phyloP scores from a whole-genome alignment of 1,140 invertebrate species.

The Latrodectus geometricus region DNA sequence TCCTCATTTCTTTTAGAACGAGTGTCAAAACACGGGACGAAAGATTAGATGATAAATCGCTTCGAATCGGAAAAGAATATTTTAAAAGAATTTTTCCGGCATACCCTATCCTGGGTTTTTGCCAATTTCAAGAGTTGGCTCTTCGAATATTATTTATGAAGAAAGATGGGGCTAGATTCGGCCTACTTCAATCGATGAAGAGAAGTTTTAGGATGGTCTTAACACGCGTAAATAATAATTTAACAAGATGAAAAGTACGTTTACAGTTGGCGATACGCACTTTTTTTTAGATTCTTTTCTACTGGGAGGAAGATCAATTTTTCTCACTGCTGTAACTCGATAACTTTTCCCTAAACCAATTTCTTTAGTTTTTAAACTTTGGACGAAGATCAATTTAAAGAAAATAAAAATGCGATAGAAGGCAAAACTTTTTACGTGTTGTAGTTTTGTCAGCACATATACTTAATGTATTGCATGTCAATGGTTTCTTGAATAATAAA shows the following conservation, averaged over 20 bases:
- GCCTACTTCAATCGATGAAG: not conserved
- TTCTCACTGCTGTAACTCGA: not conserved
- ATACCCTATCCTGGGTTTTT: not conserved
- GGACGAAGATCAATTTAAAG: not conserved
- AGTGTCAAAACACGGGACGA: constrained; percentile 39
- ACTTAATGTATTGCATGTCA: no score
- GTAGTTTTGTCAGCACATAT: not conserved
- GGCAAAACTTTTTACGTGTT: not conserved
- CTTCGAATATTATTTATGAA: constrained; percentile 41
- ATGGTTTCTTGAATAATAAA: no score
- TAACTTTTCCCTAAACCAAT: not conserved
- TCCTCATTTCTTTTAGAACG: constrained; percentile 21
- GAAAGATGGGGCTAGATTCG: not conserved
- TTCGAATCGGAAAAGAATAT: constrained; percentile 51
- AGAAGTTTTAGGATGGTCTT: not conserved
- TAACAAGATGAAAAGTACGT: constrained; percentile 5
- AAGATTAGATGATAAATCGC: constrained; percentile 58
- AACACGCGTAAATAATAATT: constrained; percentile 17
- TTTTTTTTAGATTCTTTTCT: not conserved
- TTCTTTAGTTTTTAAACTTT: not conserved
- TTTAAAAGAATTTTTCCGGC: constrained; percentile 37
- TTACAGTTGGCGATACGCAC: not conserved
- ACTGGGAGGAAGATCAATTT: not conserved
- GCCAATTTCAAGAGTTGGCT: constrained; percentile 27
- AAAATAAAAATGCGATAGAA: not conserved